Conservation (phyloP, 2,888 invertebrate genomes). For the Myopa tessellatipennis region DNA sequence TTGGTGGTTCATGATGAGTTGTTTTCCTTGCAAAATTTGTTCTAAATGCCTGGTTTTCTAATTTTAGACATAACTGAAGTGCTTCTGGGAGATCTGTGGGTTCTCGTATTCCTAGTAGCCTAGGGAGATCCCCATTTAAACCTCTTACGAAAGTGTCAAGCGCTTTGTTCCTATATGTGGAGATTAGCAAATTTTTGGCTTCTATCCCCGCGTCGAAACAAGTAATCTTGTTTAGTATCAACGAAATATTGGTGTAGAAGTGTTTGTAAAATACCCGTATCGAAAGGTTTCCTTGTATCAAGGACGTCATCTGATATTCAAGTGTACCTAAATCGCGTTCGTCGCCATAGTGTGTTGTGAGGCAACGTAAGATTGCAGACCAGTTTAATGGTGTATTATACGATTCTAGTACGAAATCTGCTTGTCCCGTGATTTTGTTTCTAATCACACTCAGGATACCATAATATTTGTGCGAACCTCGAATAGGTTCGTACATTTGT, state of each 20-base stretch:
- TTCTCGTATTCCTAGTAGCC: slow-evolving; percentile 44
- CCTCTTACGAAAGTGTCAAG: slow-evolving; percentile 47
- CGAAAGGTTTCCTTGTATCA: slow-evolving; percentile 39
- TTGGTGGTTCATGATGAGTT: background rate
- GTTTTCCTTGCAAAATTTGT: background rate
- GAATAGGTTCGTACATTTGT: too few relatives aligned
- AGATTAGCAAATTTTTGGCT: slow-evolving; percentile 31
- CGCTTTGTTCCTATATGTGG: slow-evolving; percentile 45
- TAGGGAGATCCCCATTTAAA: slow-evolving; percentile 45
- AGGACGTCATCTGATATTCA: too few relatives aligned
- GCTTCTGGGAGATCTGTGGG: slow-evolving; percentile 45
- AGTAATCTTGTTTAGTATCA: slow-evolving; percentile 46
- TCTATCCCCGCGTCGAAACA: slow-evolving; percentile 43
- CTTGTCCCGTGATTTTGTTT: too few relatives aligned
- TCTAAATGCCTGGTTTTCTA: too few relatives aligned
- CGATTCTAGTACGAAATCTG: slow-evolving; percentile 29
- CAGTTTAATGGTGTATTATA: slow-evolving; percentile 41
- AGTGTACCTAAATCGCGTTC: slow-evolving; percentile 46
- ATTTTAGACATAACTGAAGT: slow-evolving; percentile 38
- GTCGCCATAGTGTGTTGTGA: slow-evolving; percentile 44
- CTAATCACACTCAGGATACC: too few relatives aligned
- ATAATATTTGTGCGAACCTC: too few relatives aligned
- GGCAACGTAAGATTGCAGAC: slow-evolving; percentile 38
- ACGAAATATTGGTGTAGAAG: slow-evolving; percentile 45
- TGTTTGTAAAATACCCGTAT: slow-evolving; percentile 46